Evolutionary conservation across 2,113 vertebrate species (phyloP).

Genomic region (Gallinago jamesoni): DNA sequence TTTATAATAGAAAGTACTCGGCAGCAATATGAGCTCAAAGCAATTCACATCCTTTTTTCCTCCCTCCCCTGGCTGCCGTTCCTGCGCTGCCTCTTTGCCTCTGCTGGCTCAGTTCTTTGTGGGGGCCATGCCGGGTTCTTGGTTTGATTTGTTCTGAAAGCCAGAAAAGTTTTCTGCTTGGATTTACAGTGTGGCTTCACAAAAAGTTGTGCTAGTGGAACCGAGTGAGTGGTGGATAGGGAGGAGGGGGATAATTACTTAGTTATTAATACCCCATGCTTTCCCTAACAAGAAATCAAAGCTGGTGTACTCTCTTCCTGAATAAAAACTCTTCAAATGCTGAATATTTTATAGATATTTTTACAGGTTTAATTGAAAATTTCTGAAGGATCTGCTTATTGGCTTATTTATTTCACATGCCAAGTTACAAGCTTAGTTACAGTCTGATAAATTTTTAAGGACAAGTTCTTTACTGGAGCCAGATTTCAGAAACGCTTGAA

Average conservation of each 20-base stretch:
- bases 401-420: conserved; percentile 21
- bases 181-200: neutral
- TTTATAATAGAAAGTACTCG: conserved; percentile 40
- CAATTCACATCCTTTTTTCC: neutral
- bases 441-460: conserved; percentile 54
- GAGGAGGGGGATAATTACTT: neutral
- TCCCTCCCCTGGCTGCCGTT: conserved; percentile 5
- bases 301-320: neutral
- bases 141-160: conserved; percentile 1
- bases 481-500: conserved; percentile 18
- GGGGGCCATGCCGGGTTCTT: neutral
- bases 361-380: conserved; percentile 1
- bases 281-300: neutral
- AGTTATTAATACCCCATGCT: neutral
- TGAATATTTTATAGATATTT: conserved; percentile 22
- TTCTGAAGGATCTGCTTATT: conserved; percentile 21
- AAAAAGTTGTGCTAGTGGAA: neutral
- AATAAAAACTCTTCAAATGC: neutral
- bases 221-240: neutral
- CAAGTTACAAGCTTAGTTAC: conserved; percentile 50
- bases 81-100: neutral
- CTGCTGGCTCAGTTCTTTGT: neutral
- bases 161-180: conserved; percentile 14
- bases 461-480: neutral
- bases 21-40: conserved; percentile 52